These are phyloP conservation scores for Leptarthrus brevirostris DNA, from an alignment of 2,888 invertebrate genomes.

Conservation along the genomic window DNA sequence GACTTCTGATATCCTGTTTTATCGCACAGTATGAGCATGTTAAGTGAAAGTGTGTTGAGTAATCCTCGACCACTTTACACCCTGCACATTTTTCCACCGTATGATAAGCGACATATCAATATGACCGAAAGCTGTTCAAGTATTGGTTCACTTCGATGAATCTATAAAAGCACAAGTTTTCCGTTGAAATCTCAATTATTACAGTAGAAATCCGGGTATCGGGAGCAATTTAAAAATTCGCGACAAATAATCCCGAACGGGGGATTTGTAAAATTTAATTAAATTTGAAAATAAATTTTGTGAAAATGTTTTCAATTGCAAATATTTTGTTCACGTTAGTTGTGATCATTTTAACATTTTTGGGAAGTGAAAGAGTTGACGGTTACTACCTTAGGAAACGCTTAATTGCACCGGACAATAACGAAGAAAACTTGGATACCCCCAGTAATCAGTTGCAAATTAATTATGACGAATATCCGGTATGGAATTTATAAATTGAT, in stretches of 20 bases:
- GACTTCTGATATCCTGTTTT: conserved; percentile 7
- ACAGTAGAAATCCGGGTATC: conserved; percentile 11
- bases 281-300: neutral
- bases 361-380: conserved; percentile 8
- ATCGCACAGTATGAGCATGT: conserved; percentile 41
- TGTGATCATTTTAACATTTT: conserved; percentile 17
- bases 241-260: neutral
- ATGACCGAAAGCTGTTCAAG: neutral
- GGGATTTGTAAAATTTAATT: neutral
- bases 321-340: neutral
- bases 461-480: conserved; percentile 66
- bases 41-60: conserved; percentile 26
- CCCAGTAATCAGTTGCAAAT: conserved; percentile 55
- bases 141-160: neutral
- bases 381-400: conserved; percentile 45
- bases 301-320: neutral
- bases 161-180: conserved; percentile 8
- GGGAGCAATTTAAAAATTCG: neutral
- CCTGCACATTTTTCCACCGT: too few species aligned
- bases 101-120: too few species aligned
- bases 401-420: conserved; percentile 47
- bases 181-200: conserved; percentile 11
- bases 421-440: conserved; percentile 43
- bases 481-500: conserved; percentile 51
- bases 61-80: conserved; percentile 8